Evolutionary conservation across 1,140 invertebrate genomes (phyloP).

Genomic region (Eueides isabella): DNA sequence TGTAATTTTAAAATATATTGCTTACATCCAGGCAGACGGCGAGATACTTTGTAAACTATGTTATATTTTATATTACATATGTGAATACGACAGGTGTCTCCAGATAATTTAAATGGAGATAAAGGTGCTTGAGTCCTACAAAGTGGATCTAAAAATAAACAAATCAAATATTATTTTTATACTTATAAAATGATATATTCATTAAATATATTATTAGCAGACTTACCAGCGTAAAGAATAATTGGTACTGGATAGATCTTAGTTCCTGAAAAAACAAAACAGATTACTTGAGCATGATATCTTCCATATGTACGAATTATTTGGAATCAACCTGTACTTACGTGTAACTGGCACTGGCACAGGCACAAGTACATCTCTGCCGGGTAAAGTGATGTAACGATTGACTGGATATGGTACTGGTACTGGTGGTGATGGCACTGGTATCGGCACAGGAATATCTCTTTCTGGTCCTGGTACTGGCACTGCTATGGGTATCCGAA

Average conservation of each 20-base stretch:
- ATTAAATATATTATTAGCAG: no score
- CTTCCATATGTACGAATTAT: not conserved
- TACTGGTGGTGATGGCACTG: constrained; percentile 55
- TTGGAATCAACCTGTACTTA: not conserved
- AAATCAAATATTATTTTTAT: not conserved
- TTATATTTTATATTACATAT: constrained; percentile 2
- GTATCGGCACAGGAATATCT: constrained; percentile 55
- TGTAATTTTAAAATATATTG: not conserved
- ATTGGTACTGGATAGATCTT: not conserved
- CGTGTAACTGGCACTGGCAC: constrained; percentile 52
- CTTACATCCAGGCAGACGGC: not conserved
- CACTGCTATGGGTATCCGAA: constrained; percentile 50
- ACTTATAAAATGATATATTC: no score
- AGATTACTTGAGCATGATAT: not conserved
- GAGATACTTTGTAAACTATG: not conserved
- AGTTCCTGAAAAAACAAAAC: not conserved
- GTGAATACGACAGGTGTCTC: not conserved
- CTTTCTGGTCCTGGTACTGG: constrained; percentile 50
- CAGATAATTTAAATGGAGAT: not conserved
- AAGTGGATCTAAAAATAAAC: not conserved
- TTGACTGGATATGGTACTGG: constrained; percentile 48
- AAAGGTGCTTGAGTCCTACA: not conserved
- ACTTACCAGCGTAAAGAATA: not conserved
- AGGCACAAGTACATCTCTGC: constrained; percentile 51
- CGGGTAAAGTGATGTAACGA: constrained; percentile 42